These are phyloP conservation scores for Nanorana parkeri DNA, from an alignment of 2,113 vertebrate species.

Conservation along the genomic window DNA sequence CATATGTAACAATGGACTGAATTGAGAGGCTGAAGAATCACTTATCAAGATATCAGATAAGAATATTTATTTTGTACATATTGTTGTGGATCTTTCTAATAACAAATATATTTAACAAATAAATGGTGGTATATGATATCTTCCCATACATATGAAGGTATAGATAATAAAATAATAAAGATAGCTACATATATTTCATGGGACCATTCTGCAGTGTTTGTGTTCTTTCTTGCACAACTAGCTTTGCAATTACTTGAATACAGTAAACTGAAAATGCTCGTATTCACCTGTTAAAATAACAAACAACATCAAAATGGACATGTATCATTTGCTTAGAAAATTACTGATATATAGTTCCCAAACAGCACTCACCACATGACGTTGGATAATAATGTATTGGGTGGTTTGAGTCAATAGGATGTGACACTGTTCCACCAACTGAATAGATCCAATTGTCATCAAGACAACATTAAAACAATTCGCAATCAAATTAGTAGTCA, in stretches of 20 bases:
- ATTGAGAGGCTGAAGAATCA: too few species aligned
- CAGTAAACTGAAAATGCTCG: constrained; percentile 1
- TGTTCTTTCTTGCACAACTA: background rate
- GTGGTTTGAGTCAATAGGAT: constrained; percentile 41
- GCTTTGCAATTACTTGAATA: constrained; percentile 20
- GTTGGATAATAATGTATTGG: constrained; percentile 27
- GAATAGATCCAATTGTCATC: constrained; percentile 56
- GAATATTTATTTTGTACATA: too few species aligned
- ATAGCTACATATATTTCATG: too few species aligned
- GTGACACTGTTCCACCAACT: constrained; percentile 46
- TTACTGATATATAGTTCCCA: constrained; percentile 37
- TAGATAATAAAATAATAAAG: too few species aligned
- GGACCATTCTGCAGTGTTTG: too few species aligned
- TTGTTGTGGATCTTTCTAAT: too few species aligned
- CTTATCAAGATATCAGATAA: too few species aligned
- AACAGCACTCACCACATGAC: constrained; percentile 31
- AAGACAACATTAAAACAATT: constrained; percentile 66
- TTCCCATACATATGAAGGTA: too few species aligned
- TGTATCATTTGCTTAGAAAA: constrained; percentile 52
- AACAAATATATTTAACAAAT: too few species aligned
- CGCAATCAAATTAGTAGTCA: constrained; percentile 92
- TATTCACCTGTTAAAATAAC: constrained; percentile 5
- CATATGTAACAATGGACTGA: too few species aligned
- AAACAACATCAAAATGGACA: background rate
- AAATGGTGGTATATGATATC: too few species aligned